Percentiles rank a stretch among this genome's conserved stretches.
These are phyloP conservation scores for Chaenocephalus aceratus DNA, from an alignment of 2,113 vertebrate genomes.

Conservation along the genomic window DNA sequence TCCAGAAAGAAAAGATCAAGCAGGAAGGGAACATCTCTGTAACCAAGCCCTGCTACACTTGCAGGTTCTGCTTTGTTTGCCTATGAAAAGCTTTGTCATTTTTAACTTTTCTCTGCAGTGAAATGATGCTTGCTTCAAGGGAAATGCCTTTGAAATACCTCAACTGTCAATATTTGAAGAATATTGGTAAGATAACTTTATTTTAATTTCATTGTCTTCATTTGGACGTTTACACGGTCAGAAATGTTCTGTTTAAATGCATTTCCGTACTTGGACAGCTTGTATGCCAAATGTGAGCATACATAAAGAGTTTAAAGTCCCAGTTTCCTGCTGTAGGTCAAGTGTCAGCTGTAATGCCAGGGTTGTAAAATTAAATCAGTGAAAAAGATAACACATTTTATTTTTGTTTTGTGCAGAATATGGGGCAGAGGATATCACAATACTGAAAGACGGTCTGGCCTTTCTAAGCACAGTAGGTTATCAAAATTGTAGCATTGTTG, in stretches of 20 bases:
- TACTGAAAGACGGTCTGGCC: slow-evolving; percentile 67
- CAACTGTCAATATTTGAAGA: slow-evolving; percentile 50
- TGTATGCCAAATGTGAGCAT: neutral
- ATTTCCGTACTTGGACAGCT: neutral
- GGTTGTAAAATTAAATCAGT: neutral
- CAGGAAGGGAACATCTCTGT: no score
- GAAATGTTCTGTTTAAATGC: neutral
- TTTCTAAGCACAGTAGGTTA: slow-evolving; percentile 66
- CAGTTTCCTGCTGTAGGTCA: slow-evolving; percentile 20
- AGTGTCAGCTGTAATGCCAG: neutral
- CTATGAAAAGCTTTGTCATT: neutral
- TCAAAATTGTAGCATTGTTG: neutral
- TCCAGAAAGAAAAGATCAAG: neutral
- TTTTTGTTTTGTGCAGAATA: slow-evolving; percentile 48
- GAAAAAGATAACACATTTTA: neutral
- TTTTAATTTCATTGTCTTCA: neutral
- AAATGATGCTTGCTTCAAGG: slow-evolving; percentile 41
- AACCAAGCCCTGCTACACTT: neutral
- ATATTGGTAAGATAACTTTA: slow-evolving; percentile 50
- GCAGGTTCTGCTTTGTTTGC: neutral
- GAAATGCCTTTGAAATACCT: slow-evolving; percentile 57
- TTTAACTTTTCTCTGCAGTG: slow-evolving; percentile 36
- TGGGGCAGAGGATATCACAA: slow-evolving; percentile 71
- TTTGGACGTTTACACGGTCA: neutral
- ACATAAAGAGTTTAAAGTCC: slow-evolving; percentile 34